phyloP scores from a whole-genome alignment of 2,113 vertebrate genomes.

The Myotis lucifugus region DNA sequence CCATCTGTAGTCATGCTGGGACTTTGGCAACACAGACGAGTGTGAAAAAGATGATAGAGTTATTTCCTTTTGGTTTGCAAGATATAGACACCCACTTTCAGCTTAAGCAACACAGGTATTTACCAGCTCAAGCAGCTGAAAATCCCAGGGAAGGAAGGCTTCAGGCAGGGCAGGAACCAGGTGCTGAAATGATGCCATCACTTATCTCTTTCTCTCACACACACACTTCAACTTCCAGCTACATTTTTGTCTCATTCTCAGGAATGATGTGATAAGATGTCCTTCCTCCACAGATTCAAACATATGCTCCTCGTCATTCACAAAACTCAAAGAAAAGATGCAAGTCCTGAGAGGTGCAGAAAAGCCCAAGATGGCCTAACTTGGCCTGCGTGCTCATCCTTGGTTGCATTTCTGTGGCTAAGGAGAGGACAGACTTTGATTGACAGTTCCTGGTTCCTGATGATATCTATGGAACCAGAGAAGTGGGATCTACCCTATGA shows the following conservation, averaged over 20 bases:
- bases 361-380: background rate
- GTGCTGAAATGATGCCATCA: background rate
- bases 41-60: background rate
- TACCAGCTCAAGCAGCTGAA: background rate
- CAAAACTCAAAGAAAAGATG: background rate
- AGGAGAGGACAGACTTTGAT: background rate
- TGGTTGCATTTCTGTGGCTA: background rate
- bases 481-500: background rate
- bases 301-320: background rate
- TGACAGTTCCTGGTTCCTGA: background rate
- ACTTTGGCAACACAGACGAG: background rate
- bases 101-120: background rate
- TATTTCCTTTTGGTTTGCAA: background rate
- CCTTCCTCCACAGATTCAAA: background rate
- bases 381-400: background rate
- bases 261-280: background rate
- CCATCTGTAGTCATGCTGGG: background rate
- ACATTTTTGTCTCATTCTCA: background rate
- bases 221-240: background rate
- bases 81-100: background rate
- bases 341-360: background rate
- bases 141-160: background rate
- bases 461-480: background rate
- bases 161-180: background rate
- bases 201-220: background rate